Conservation (phyloP, 2,113 vertebrate species). For the Myodes glareolus region DNA sequence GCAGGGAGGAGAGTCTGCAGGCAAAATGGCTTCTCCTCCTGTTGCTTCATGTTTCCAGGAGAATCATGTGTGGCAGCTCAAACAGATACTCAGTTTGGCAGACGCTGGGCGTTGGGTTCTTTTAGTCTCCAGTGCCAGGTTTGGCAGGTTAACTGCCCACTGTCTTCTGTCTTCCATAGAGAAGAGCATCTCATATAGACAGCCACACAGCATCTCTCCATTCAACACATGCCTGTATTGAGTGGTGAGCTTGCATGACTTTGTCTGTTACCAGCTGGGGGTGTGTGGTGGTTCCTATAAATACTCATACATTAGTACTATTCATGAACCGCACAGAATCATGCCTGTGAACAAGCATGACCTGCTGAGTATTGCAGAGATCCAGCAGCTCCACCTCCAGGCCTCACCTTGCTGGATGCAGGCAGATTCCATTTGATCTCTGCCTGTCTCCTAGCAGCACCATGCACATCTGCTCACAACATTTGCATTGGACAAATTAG, state of each 20-base stretch:
- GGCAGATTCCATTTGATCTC: neutral
- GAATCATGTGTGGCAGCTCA: neutral
- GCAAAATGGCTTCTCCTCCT: neutral
- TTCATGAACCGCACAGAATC: neutral
- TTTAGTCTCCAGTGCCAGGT: neutral
- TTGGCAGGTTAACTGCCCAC: accelerated
- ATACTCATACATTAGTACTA: neutral
- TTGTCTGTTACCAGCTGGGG: neutral
- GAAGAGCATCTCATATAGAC: no score
- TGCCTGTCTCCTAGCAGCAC: constrained; percentile 7
- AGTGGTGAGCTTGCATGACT: neutral
- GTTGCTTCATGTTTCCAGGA: no score
- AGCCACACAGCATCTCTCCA: neutral
- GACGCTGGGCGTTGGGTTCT: neutral
- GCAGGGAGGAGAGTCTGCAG: neutral
- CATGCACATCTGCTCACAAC: neutral
- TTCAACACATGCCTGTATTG: accelerated
- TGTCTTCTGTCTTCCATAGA: neutral
- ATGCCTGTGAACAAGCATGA: neutral
- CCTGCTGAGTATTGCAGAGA: neutral
- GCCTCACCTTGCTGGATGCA: neutral
- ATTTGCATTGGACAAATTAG: neutral
- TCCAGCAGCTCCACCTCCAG: neutral
- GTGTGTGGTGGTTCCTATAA: neutral
- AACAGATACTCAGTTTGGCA: no score